Percentiles rank a stretch among this genome's conserved stretches.
These are phyloP conservation scores for Ataeniobius toweri DNA, from an alignment of 2,797 vertebrate species.

Conservation along the genomic window DNA sequence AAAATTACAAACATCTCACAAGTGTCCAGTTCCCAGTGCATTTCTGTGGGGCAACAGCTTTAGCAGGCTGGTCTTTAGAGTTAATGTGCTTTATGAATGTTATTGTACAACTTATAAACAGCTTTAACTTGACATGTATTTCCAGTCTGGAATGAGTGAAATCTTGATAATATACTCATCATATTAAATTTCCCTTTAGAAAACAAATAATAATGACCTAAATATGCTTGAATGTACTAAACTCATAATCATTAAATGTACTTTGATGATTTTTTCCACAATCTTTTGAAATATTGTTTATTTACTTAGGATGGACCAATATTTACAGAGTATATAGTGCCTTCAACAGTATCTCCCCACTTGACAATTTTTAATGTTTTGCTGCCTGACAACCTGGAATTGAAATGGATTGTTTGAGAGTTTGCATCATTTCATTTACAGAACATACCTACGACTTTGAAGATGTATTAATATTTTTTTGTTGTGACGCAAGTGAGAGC, in stretches of 20 bases:
- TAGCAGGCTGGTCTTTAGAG: neutral
- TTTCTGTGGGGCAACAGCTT: neutral
- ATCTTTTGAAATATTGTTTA: neutral
- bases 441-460: too few relatives aligned
- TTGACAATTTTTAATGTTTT: too few relatives aligned
- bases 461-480: too few relatives aligned
- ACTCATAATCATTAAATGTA: neutral
- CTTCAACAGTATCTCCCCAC: too few relatives aligned
- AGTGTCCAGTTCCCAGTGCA: neutral
- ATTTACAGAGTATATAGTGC: too few relatives aligned
- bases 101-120: neutral
- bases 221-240: too few relatives aligned
- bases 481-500: too few relatives aligned
- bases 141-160: neutral
- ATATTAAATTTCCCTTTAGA: neutral
- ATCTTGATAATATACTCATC: neutral
- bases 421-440: too few relatives aligned
- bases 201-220: too few relatives aligned
- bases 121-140: neutral
- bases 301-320: neutral
- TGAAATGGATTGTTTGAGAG: too few relatives aligned
- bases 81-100: neutral
- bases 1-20: neutral
- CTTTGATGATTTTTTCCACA: neutral
- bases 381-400: too few relatives aligned